Evolutionary conservation across 1,140 invertebrate species (phyloP).

Genomic region (Ceratina australensis): DNA sequence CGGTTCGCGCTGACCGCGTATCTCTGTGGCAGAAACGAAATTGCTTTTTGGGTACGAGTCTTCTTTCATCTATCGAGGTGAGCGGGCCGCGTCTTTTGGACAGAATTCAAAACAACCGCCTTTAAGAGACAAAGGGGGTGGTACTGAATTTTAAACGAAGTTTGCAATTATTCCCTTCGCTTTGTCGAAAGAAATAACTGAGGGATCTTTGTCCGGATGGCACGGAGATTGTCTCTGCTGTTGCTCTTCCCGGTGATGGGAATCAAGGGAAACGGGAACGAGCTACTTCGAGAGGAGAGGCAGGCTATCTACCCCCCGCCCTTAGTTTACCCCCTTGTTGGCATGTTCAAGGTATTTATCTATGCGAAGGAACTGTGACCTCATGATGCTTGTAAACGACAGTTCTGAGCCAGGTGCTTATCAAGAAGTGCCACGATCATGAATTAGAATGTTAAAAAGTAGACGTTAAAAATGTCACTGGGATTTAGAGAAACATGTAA

Average conservation of each 20-base stretch:
- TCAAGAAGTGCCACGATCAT: too few relatives aligned
- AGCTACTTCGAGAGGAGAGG: constrained; percentile 34
- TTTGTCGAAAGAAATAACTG: not conserved
- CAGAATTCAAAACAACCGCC: not conserved
- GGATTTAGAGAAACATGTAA: too few relatives aligned
- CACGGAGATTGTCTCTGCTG: constrained; percentile 3
- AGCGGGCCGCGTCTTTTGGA: not conserved
- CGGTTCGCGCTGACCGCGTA: constrained; percentile 1
- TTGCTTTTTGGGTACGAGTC: not conserved
- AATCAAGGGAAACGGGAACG: not conserved
- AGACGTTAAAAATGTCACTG: too few relatives aligned
- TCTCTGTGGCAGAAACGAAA: constrained; percentile 17
- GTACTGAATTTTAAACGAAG: too few relatives aligned
- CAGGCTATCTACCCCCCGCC: constrained; percentile 63
- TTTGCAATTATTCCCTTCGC: too few relatives aligned
- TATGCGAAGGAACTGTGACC: not conserved
- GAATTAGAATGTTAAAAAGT: too few relatives aligned
- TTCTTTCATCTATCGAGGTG: not conserved
- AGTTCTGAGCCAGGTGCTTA: too few relatives aligned
- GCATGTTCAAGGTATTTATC: constrained; percentile 72
- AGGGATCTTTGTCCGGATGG: constrained; percentile 11
- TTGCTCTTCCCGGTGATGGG: constrained; percentile 1
- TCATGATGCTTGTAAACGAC: too few relatives aligned
- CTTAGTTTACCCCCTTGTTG: constrained; percentile 72
- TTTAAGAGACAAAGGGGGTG: too few relatives aligned